Evolutionary conservation across 2,888 invertebrate genomes (phyloP).

Genomic region (Hoplodrina ambigua): DNA sequence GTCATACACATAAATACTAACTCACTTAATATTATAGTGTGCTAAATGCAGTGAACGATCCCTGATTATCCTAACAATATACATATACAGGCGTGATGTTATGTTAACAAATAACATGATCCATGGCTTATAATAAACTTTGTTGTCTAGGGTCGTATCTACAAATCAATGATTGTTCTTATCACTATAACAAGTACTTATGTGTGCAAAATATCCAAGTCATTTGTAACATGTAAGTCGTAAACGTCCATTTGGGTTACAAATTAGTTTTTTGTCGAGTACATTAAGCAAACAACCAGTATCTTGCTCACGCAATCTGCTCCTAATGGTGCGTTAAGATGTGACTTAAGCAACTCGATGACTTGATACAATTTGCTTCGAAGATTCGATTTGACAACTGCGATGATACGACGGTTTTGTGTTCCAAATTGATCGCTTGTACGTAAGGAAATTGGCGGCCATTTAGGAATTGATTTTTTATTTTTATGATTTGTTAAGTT

Average conservation of each 20-base stretch:
- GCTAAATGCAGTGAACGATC: too few relatives aligned
- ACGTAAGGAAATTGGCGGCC: neutral
- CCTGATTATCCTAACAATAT: too few relatives aligned
- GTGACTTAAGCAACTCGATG: slow-evolving; percentile 83
- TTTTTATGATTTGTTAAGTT: slow-evolving; percentile 4
- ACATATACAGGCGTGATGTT: too few relatives aligned
- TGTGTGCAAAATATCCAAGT: slow-evolving; percentile 7
- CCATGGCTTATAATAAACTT: neutral
- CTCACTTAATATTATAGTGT: too few relatives aligned
- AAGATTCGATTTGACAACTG: slow-evolving; percentile 68
- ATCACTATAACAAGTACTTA: neutral
- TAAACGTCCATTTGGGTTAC: slow-evolving; percentile 64
- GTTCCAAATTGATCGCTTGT: slow-evolving; percentile 32
- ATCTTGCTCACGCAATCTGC: slow-evolving; percentile 85
- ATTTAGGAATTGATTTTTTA: neutral
- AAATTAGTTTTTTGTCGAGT: slow-evolving; percentile 85
- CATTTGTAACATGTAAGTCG: slow-evolving; percentile 16
- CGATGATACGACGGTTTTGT: slow-evolving; percentile 61
- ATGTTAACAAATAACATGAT: neutral
- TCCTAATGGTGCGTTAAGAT: slow-evolving; percentile 87
- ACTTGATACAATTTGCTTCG: slow-evolving; percentile 82
- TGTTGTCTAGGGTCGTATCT: neutral
- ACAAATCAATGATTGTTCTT: neutral
- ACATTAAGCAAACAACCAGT: slow-evolving; percentile 86
- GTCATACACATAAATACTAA: too few relatives aligned